These are phyloP conservation scores for Tretioscincus oriximinensis DNA, from an alignment of 2,113 vertebrate species.

Conservation along the genomic window DNA sequence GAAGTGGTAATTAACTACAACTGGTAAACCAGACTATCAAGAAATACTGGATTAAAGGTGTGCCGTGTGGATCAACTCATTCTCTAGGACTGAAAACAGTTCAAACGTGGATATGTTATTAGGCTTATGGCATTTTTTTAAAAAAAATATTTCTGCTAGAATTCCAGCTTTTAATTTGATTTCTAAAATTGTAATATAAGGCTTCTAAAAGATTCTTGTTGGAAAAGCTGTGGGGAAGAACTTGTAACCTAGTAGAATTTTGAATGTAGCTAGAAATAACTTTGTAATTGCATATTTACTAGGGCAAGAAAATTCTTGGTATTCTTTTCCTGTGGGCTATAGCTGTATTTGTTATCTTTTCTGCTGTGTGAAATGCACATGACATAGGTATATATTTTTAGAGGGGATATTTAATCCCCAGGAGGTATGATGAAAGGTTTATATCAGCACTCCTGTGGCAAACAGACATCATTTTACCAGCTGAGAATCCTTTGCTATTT, in stretches of 20 bases:
- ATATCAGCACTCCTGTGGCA: background rate
- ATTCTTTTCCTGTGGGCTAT: background rate
- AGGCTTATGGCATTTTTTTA: background rate
- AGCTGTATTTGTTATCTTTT: background rate
- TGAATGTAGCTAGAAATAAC: background rate
- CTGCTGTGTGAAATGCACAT: accelerated
- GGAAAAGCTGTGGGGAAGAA: background rate
- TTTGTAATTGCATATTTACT: conserved; percentile 3
- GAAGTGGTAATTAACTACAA: too few relatives aligned
- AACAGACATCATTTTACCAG: conserved; percentile 5
- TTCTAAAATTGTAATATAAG: background rate
- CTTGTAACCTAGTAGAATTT: background rate
- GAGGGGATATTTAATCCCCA: conserved; percentile 14
- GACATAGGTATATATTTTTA: conserved; percentile 19
- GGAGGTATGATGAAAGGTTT: background rate
- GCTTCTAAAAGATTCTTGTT: background rate
- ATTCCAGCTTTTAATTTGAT: background rate
- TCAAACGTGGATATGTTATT: background rate
- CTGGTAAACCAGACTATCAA: too few relatives aligned
- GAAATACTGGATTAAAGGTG: too few relatives aligned
- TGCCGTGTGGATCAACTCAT: too few relatives aligned
- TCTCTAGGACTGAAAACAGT: background rate
- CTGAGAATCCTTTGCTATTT: background rate
- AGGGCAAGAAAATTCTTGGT: background rate
- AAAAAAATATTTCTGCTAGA: background rate